phyloP scores from a whole-genome alignment of 2,113 vertebrate genomes.

The Montifringilla adamsi region DNA sequence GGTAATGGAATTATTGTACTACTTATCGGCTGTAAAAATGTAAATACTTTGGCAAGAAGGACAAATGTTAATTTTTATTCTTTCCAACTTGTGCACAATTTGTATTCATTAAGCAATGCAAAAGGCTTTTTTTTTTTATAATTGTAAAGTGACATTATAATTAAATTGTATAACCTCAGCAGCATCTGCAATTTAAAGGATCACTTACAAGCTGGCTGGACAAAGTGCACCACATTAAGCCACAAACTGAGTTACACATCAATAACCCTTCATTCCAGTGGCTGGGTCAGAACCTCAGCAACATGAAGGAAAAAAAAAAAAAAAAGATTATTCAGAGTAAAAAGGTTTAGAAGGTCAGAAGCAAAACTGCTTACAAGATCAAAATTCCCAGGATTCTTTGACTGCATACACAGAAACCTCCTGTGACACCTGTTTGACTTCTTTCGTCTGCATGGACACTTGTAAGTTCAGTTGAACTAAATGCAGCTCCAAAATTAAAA shows the following conservation, averaged over 20 bases:
- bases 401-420: background rate
- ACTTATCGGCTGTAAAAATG: slow-evolving; percentile 67
- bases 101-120: slow-evolving; percentile 75
- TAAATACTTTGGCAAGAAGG: slow-evolving; percentile 73
- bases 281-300: slow-evolving; percentile 53
- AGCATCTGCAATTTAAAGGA: slow-evolving; percentile 72
- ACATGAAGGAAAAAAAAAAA: background rate
- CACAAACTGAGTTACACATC: slow-evolving; percentile 61
- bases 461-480: slow-evolving; percentile 19
- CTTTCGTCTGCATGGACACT: background rate
- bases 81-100: slow-evolving; percentile 70
- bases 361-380: slow-evolving; percentile 32
- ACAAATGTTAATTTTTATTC: slow-evolving; percentile 78
- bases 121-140: slow-evolving; percentile 73
- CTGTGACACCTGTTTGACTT: slow-evolving; percentile 55
- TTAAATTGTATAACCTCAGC: slow-evolving; percentile 74
- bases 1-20: slow-evolving; percentile 71
- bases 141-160: slow-evolving; percentile 79
- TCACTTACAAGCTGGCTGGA: slow-evolving; percentile 70
- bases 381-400: slow-evolving; percentile 4
- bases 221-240: slow-evolving; percentile 68
- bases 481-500: slow-evolving; percentile 39
- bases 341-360: slow-evolving; percentile 57
- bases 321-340: slow-evolving; percentile 23
- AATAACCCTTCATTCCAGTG: slow-evolving; percentile 56